Percentiles rank a stretch among this genome's conserved stretches.
phyloP scores from a whole-genome alignment of 2,797 vertebrate genomes.

The Anolis apletophallus region DNA sequence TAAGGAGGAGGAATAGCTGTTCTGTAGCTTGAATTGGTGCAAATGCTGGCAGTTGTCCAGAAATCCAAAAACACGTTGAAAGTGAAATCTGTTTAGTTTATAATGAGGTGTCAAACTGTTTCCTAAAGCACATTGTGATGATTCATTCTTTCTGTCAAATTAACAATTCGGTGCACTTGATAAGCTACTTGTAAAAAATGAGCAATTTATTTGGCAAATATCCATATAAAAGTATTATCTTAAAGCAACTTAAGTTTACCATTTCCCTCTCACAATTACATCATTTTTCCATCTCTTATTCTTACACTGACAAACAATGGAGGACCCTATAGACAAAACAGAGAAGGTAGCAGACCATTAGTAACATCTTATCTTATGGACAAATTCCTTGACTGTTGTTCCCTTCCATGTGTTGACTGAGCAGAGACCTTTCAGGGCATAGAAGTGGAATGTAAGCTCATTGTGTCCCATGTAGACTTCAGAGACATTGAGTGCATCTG shows the following conservation, averaged over 20 bases:
- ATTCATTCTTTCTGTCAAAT: background rate
- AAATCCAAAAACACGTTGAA: conserved; percentile 2
- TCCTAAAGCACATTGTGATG: background rate
- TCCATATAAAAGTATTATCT: background rate
- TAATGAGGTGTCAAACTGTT: conserved; percentile 8
- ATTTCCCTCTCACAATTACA: background rate
- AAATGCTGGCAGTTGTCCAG: background rate
- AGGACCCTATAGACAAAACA: background rate
- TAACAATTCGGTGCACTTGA: background rate
- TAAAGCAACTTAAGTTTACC: background rate
- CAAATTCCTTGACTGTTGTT: no score
- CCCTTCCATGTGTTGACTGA: background rate
- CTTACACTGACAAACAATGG: background rate
- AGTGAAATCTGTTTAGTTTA: conserved; percentile 1
- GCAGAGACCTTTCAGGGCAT: background rate
- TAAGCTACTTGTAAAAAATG: background rate
- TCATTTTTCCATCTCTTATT: background rate
- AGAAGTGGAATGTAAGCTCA: background rate
- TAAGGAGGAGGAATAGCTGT: background rate
- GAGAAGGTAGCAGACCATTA: background rate
- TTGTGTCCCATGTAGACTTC: background rate
- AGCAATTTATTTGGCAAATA: background rate
- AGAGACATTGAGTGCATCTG: background rate
- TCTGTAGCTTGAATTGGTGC: background rate
- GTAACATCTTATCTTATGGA: background rate